Percentiles rank a stretch among this genome's conserved stretches.
phyloP scores from a whole-genome alignment of 2,888 invertebrate species.

The Drosophila nr. medialis region DNA sequence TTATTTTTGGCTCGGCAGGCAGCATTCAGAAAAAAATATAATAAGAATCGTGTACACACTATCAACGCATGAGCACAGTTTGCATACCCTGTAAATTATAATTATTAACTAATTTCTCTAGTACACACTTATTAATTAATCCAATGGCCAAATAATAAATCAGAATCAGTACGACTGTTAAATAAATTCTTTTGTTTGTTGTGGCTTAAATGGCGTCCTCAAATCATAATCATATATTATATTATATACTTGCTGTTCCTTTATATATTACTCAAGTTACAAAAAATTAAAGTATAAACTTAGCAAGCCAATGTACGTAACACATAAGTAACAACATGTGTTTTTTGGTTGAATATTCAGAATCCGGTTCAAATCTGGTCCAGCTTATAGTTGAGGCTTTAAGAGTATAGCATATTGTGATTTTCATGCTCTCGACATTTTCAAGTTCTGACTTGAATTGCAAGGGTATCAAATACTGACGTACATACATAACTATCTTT shows the following conservation, averaged over 20 bases:
- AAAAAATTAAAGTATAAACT: not conserved
- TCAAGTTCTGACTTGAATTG: constrained; percentile 20
- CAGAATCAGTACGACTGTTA: not conserved
- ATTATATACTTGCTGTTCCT: not conserved
- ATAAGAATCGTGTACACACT: constrained; percentile 43
- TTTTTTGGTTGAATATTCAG: not conserved
- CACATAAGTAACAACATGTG: not conserved
- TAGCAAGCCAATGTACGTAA: not conserved
- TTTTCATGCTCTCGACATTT: constrained; percentile 27
- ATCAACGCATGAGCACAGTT: not conserved
- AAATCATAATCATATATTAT: not conserved
- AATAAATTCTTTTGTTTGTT: not conserved
- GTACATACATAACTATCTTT: constrained; percentile 25
- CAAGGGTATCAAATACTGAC: constrained; percentile 51
- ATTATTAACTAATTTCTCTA: not conserved
- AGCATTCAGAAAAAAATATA: constrained; percentile 33
- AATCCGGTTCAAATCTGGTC: not conserved
- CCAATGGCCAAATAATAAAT: not conserved
- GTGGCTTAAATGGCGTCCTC: not conserved
- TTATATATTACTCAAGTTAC: not conserved
- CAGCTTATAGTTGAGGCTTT: not conserved
- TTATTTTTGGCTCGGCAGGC: constrained; percentile 57
- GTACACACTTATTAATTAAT: not conserved
- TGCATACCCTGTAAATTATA: constrained; percentile 25
- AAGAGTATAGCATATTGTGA: not conserved